Base-by-base conservation (phyloP, 2,888 invertebrate species). In the Punctoribates punctum region DNA sequence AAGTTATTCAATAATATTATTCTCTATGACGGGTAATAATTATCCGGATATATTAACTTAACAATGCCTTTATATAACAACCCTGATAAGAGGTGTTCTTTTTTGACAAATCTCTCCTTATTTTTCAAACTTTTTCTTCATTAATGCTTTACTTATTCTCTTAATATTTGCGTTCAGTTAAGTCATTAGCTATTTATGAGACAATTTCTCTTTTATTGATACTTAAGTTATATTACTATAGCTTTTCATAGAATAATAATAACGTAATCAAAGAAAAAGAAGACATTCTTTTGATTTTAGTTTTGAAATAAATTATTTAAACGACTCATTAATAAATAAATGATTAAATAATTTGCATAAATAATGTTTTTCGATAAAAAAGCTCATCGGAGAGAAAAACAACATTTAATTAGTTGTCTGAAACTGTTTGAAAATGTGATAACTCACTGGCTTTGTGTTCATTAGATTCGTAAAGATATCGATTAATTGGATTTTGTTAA, bases 1-100 rank as follows among this genome's bases (percentile, higher is more conserved):
- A 72, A 72, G 72, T 72, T 72, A 48, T 72, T 72, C 48, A 72
- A 72, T 48, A 25, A 23, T 46, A 48, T 72, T 46, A 46, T 48
- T 42, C 11, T 15, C 20, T 48, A 13, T 72, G 72, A 72, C 72
- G 46, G 17, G 42, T 72, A 48, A 48, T 72, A 72, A 72, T 72
- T 72, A 72, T 72, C 20, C 9, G 25, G 23, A 48, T 48, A 48
- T 72, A 27, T 27, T 72, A 25, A 27, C 25, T 15, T 23, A 72
- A 48, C 72, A 60, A 60, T 29, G 17, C 23, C 23, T 57, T 60
- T 60, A 60, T 60, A 27, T 29, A 27, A 29, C 13, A 29, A 60
- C 29, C 29, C 17, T 60, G 9, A 38, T 67, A 38, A 67, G 34
- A 67, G 65, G 34, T 67, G 65, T 67, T 20, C 38, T 67, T 67